Percentiles rank a stretch among this genome's conserved stretches.
These are phyloP conservation scores for Agrochola lychnidis DNA, from an alignment of 2,888 invertebrate genomes.

Conservation along the genomic window DNA sequence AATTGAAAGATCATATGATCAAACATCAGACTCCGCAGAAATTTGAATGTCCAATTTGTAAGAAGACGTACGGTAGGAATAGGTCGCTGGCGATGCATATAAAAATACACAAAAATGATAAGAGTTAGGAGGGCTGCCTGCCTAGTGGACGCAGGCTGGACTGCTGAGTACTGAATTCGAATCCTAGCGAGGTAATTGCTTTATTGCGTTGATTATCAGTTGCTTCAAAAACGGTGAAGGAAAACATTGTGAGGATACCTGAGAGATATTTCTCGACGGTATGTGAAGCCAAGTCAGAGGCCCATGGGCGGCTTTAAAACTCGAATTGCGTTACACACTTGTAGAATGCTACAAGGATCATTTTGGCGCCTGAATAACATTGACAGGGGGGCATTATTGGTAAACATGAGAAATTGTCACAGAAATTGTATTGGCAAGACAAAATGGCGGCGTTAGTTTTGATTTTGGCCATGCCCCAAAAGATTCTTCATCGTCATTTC, in stretches of 20 bases:
- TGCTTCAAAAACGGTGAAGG: too few species aligned
- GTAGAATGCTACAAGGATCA: neutral
- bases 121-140: neutral
- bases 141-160: neutral
- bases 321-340: neutral
- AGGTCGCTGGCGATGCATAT: slow-evolving; percentile 78
- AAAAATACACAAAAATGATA: slow-evolving; percentile 77
- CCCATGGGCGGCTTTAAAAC: too few species aligned
- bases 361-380: neutral
- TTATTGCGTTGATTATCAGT: too few species aligned
- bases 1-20: slow-evolving; percentile 72
- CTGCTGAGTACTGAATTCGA: neutral
- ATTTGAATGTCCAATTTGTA: slow-evolving; percentile 82
- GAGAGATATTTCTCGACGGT: too few species aligned
- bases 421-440: neutral
- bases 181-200: neutral
- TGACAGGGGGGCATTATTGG: neutral
- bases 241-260: too few species aligned
- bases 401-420: neutral
- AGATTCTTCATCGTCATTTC: too few species aligned
- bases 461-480: neutral
- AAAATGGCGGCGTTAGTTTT: neutral
- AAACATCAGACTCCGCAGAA: slow-evolving; percentile 74
- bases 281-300: too few species aligned
- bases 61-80: slow-evolving; percentile 77